phyloP scores from a whole-genome alignment of 2,113 vertebrate species.

The Marmota flaviventris region DNA sequence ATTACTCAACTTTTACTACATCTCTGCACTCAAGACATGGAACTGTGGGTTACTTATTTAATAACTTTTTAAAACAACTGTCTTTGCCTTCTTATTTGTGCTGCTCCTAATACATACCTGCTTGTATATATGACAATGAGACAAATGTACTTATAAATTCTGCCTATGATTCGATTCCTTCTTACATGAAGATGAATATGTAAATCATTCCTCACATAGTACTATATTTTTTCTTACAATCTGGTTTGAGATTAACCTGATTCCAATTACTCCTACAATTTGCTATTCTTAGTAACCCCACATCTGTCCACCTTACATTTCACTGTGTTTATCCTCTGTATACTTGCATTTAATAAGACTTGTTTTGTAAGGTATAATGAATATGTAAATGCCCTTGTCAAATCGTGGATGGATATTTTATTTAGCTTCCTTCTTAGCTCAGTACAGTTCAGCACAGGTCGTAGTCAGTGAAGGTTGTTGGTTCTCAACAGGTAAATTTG shows the following conservation, averaged over 20 bases:
- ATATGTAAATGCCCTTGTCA: neutral
- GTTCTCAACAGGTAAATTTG: conserved; percentile 18
- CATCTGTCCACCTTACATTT: neutral
- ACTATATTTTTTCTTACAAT: neutral
- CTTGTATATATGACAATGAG: neutral
- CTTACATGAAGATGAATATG: neutral
- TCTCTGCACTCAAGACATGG: neutral
- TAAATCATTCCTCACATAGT: neutral
- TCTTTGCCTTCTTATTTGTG: neutral
- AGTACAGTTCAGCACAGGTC: neutral
- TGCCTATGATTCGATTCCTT: neutral
- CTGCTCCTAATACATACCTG: neutral
- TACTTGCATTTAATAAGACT: neutral
- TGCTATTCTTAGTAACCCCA: neutral
- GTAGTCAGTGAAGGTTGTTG: neutral
- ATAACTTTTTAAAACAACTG: neutral
- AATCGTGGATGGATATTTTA: neutral
- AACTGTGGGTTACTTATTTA: neutral
- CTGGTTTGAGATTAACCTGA: neutral
- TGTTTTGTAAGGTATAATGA: neutral
- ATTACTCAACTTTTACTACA: neutral
- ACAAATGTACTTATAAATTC: neutral
- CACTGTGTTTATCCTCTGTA: neutral
- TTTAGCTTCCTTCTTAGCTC: conserved; percentile 16
- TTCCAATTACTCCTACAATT: neutral